phyloP scores from a whole-genome alignment of 2,113 vertebrate species.

The Bolborhynchus lineola region DNA sequence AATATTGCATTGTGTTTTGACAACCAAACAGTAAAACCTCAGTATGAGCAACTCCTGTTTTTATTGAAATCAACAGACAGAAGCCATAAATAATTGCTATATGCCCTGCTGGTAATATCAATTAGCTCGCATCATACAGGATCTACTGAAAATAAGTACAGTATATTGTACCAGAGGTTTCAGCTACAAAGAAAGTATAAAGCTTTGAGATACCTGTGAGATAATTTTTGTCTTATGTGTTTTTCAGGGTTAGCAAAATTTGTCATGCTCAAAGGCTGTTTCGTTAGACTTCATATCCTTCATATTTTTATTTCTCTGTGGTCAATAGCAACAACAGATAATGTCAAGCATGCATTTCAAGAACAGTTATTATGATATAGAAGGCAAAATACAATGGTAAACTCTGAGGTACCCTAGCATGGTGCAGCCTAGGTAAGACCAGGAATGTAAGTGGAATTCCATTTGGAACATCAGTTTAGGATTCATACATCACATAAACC shows the following conservation, averaged over 20 bases:
- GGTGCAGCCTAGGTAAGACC: background rate
- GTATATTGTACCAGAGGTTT: background rate
- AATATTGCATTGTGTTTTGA: conserved; percentile 36
- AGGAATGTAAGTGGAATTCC: background rate
- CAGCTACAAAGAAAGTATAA: background rate
- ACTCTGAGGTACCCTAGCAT: background rate
- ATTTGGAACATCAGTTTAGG: background rate
- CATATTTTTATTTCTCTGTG: background rate
- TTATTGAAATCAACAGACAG: conserved; percentile 50
- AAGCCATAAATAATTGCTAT: conserved; percentile 60
- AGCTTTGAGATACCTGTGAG: background rate
- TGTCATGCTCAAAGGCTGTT: background rate
- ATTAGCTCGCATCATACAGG: conserved; percentile 25
- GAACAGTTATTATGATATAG: background rate
- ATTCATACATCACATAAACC: background rate
- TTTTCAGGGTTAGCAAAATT: background rate
- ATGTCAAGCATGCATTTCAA: background rate
- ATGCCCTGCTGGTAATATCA: conserved; percentile 26
- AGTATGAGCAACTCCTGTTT: conserved; percentile 10
- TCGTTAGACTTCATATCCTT: background rate
- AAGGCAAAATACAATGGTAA: background rate
- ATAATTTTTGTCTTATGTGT: background rate
- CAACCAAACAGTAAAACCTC: conserved; percentile 41
- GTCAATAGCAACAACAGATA: background rate
- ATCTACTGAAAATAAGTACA: conserved; percentile 14